Base-by-base conservation (phyloP, 1,140 invertebrate species). In the Kradibia gibbosae region DNA sequence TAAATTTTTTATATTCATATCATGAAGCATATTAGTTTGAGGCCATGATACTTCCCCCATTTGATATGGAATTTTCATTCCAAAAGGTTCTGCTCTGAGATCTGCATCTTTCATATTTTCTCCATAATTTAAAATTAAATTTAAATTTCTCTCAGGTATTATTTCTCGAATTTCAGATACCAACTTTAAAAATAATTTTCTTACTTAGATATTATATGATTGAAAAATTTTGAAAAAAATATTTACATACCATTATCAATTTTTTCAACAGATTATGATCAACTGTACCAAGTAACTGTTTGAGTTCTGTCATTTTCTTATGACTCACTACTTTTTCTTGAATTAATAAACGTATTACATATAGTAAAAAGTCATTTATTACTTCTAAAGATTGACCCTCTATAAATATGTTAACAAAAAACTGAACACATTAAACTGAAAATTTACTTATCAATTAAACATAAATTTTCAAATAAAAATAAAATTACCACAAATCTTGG, bases 321-420 rank as follows among this genome's bases (percentile, higher is more conserved):
- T 92, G 88, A 78, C 93, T 92, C 10, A 95, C 92, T 80, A 92
- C 89, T 79, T 92, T 92, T 60, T 94, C 91, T 82, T 93, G 89
- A 15, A 94, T 89, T 80, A 95, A 94, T 83, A 95, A 88, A 80
- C 92, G 88, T 53, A 95, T 89, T 7, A 93, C 85, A 83, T 93
- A 93, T 7, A 95, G 89, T 36, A 93, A 89, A 57, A 94, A 92
- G 87, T 95, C 94, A 86, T 95, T 93, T 39, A 94, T 89, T 17
- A 93, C 87, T 78, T 94, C 92, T 81, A 90, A 84, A 45, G 91
- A 82, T 62, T 84, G 82, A 15, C 84, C 88, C 76, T 82, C 89
- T 90, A 87, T 67, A 53, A 82, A 82, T 28, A 82, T 76, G 25
- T 70, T 55, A 50, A 57, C 20, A 72, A 39, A n/a, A n/a, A n/a